Percentiles rank a stretch among this genome's conserved stretches.
phyloP scores from a whole-genome alignment of 2,797 vertebrate genomes.

The Iguana delicatissima region DNA sequence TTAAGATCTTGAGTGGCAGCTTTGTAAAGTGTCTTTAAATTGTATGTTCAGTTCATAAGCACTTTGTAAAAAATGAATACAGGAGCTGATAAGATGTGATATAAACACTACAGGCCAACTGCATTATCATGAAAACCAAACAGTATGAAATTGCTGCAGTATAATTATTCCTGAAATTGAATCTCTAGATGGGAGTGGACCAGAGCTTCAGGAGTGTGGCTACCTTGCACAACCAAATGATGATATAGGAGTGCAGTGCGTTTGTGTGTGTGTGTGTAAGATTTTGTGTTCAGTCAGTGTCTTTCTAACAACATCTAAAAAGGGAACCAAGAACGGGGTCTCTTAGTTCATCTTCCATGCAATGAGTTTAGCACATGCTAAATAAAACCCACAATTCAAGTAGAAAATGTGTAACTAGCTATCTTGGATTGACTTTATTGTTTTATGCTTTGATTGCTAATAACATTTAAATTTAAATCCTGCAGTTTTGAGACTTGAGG shows the following conservation, averaged over 20 bases:
- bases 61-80: background rate
- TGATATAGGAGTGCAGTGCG: too few species aligned
- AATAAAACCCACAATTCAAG: background rate
- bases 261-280: background rate
- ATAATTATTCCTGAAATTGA: background rate
- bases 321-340: background rate
- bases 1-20: background rate
- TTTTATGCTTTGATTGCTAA: background rate
- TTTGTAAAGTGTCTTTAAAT: background rate
- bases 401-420: background rate
- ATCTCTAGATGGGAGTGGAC: background rate
- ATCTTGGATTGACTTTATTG: background rate
- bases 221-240: background rate
- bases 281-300: background rate
- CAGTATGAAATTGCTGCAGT: background rate
- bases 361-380: too few species aligned
- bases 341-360: background rate
- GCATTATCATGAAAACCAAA: background rate
- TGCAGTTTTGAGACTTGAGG: slow-evolving; percentile 20
- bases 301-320: background rate
- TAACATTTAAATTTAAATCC: background rate
- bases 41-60: background rate
- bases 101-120: background rate
- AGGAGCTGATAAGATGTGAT: background rate
- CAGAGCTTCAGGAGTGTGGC: background rate